phyloP scores from a whole-genome alignment of 2,888 invertebrate species.

The Melitaea athalia region DNA sequence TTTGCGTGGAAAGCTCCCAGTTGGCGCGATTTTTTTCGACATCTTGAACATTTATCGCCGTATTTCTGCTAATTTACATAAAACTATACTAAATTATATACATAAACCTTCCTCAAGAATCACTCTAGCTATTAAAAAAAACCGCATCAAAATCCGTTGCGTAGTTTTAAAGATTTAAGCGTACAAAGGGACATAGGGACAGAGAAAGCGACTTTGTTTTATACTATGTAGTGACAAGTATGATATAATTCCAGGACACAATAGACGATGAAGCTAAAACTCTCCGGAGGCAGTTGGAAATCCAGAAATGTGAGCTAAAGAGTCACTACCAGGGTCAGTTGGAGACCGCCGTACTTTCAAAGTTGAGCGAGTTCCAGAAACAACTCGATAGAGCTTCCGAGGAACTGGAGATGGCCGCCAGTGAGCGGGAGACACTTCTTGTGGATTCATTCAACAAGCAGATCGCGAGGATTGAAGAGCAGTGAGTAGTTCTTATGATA shows the following conservation, averaged over 20 bases:
- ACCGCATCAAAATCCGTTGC: no score
- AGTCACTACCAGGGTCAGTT: conserved; percentile 91
- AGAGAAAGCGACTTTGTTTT: no score
- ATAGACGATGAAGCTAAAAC: conserved; percentile 80
- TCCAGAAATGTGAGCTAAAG: conserved; percentile 86
- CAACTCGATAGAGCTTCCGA: conserved; percentile 88
- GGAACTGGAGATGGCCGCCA: conserved; percentile 84
- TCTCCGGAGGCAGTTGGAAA: conserved; percentile 80
- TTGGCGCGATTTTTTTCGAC: no score
- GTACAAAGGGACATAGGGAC: no score
- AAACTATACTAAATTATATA: no score
- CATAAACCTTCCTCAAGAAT: no score
- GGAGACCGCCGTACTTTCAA: conserved; percentile 88
- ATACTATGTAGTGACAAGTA: no score
- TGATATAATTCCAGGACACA: conserved; percentile 56
- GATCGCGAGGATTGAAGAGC: conserved; percentile 85
- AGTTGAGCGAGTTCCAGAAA: conserved; percentile 87
- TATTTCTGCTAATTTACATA: no score
- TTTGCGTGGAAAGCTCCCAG: no score
- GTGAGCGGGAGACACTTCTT: conserved; percentile 84
- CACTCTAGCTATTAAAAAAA: no score
- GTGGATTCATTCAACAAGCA: conserved; percentile 88
- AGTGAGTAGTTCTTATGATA: conserved; percentile 55
- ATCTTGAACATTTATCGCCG: no score
- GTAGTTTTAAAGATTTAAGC: no score